Percentiles rank a stretch among this genome's conserved stretches.
Evolutionary conservation across 1,140 invertebrate species (phyloP).

Genomic region (Brachionus paranguensis): DNA sequence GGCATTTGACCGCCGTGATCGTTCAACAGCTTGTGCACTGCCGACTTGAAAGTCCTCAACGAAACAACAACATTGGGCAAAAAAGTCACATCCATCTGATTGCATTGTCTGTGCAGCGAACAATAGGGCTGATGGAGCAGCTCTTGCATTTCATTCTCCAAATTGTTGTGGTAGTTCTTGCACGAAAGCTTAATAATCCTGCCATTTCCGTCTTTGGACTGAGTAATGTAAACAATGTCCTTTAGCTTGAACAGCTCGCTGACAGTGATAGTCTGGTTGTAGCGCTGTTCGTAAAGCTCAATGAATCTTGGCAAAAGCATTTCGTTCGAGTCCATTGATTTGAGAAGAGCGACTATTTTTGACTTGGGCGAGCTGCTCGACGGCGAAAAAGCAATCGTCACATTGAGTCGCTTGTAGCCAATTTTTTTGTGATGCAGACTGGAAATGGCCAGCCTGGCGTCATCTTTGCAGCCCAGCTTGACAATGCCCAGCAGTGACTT

Average conservation of each 20-base stretch:
- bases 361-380: conserved; percentile 50
- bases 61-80: conserved; percentile 69
- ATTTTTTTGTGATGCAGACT: conserved; percentile 74
- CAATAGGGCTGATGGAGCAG: conserved; percentile 54
- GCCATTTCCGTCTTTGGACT: neutral
- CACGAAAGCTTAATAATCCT: neutral
- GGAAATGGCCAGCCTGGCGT: conserved; percentile 74
- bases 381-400: conserved; percentile 49
- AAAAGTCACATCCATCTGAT: conserved; percentile 47
- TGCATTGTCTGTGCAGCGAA: conserved; percentile 53
- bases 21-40: conserved; percentile 64
- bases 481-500: conserved; percentile 65
- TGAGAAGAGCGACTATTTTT: conserved; percentile 59
- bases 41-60: conserved; percentile 62
- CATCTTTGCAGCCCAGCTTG: conserved; percentile 63
- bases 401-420: conserved; percentile 73
- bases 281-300: conserved; percentile 75
- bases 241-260: conserved; percentile 14
- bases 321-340: conserved; percentile 66
- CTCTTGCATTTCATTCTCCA: conserved; percentile 43
- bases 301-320: conserved; percentile 77
- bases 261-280: conserved; percentile 35
- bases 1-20: conserved; percentile 67
- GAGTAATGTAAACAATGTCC: neutral
- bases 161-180: conserved; percentile 20